phyloP scores from a whole-genome alignment of 2,113 vertebrate species.

The Maccullochella peelii region DNA sequence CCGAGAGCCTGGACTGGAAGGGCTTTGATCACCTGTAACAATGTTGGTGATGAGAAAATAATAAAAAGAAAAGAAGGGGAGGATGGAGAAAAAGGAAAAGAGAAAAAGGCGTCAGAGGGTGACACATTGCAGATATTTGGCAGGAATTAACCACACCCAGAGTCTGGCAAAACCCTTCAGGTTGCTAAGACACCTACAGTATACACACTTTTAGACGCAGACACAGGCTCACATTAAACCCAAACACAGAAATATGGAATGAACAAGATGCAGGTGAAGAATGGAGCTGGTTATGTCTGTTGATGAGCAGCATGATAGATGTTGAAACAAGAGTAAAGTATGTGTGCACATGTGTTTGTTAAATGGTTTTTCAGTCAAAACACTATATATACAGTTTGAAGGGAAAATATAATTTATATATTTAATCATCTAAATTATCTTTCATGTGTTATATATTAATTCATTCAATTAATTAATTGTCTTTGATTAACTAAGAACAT shows the following conservation, averaged over 20 bases:
- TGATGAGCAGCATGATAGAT: slow-evolving; percentile 9
- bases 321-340: slow-evolving; percentile 2
- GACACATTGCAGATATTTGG: slow-evolving; percentile 67
- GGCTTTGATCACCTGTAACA: slow-evolving; percentile 87
- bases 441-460: background rate
- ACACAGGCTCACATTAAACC: slow-evolving; percentile 3
- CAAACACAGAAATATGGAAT: slow-evolving; percentile 22
- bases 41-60: slow-evolving; percentile 58
- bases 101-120: slow-evolving; percentile 77
- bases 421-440: background rate
- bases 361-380: background rate
- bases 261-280: slow-evolving; percentile 4
- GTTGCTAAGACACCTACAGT: slow-evolving; percentile 27
- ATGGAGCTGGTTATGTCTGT: slow-evolving; percentile 3
- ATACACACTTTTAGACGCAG: slow-evolving; percentile 9
- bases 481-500: background rate
- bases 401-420: background rate
- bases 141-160: slow-evolving; percentile 69
- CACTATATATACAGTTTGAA: background rate
- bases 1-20: slow-evolving; percentile 84
- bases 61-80: slow-evolving; percentile 41
- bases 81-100: slow-evolving; percentile 57
- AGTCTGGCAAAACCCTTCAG: slow-evolving; percentile 50
- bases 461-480: background rate
- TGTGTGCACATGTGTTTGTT: slow-evolving; percentile 16